phyloP scores from a whole-genome alignment of 2,888 invertebrate species.

The Conus canariensis region DNA sequence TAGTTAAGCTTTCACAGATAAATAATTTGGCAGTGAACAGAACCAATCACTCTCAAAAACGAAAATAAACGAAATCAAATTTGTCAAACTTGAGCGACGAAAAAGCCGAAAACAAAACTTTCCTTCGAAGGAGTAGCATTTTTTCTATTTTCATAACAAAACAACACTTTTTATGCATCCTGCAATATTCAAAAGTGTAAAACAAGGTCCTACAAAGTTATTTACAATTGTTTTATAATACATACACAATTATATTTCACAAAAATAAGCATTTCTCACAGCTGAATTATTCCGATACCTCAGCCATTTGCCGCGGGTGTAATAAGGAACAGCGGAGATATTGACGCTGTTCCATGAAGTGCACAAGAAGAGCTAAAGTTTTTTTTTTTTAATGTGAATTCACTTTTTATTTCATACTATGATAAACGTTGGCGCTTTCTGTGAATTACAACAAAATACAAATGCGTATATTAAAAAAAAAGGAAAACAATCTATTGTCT shows the following conservation, averaged over 20 bases:
- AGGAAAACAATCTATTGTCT: background rate
- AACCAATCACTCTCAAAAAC: background rate
- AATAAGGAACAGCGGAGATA: constrained; percentile 12
- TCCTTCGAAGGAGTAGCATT: constrained; percentile 30
- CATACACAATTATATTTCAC: background rate
- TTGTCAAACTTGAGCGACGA: constrained; percentile 22
- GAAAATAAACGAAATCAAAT: constrained; percentile 15
- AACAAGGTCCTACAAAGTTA: constrained; percentile 40
- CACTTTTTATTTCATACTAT: background rate
- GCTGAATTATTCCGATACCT: constrained; percentile 29
- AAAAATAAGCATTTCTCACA: constrained; percentile 49
- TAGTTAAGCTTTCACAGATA: background rate
- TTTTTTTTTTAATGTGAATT: background rate
- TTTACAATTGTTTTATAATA: constrained; percentile 36
- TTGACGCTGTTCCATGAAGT: constrained; percentile 37
- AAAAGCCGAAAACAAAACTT: constrained; percentile 47
- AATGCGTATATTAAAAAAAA: background rate
- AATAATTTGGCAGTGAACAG: background rate
- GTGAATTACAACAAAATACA: background rate
- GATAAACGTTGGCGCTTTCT: background rate
- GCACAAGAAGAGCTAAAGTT: constrained; percentile 15
- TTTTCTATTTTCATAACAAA: constrained; percentile 20
- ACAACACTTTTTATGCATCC: constrained; percentile 1
- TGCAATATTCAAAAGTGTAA: constrained; percentile 45
- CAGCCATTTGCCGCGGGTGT: constrained; percentile 38